phyloP scores from a whole-genome alignment of 2,888 invertebrate genomes.

The Hyles lineata region DNA sequence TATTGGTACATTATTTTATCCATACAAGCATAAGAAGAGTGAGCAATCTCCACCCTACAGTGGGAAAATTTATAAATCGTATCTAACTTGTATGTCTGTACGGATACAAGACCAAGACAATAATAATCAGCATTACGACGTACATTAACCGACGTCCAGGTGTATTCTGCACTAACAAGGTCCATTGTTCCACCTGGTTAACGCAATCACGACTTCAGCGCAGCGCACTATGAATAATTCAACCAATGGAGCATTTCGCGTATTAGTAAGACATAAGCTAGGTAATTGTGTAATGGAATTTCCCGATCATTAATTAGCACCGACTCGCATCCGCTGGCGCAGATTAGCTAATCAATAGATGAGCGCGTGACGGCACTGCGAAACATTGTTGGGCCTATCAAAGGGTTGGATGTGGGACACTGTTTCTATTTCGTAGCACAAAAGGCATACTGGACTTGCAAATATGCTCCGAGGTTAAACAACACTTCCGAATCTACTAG shows the following conservation, averaged over 20 bases:
- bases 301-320: constrained; percentile 58
- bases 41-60: too few species aligned
- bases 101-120: neutral
- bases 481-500: too few species aligned
- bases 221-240: constrained; percentile 36
- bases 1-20: too few species aligned
- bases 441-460: neutral
- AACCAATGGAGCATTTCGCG: constrained; percentile 39
- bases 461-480: neutral
- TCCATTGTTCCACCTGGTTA: constrained; percentile 31
- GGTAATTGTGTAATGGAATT: constrained; percentile 70
- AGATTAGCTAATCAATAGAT: constrained; percentile 22
- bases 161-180: constrained; percentile 12
- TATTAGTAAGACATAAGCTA: constrained; percentile 58
- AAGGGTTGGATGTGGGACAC: neutral
- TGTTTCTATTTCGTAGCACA: neutral
- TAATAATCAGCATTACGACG: neutral
- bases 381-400: neutral
- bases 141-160: constrained; percentile 12
- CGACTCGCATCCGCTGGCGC: neutral
- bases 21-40: too few species aligned
- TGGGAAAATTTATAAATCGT: too few species aligned
- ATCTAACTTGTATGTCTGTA: too few species aligned
- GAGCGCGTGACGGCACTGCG: neutral
- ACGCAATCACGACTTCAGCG: constrained; percentile 24